Evolutionary conservation across 2,888 invertebrate genomes (phyloP).

Genomic region (Junonia oenone): DNA sequence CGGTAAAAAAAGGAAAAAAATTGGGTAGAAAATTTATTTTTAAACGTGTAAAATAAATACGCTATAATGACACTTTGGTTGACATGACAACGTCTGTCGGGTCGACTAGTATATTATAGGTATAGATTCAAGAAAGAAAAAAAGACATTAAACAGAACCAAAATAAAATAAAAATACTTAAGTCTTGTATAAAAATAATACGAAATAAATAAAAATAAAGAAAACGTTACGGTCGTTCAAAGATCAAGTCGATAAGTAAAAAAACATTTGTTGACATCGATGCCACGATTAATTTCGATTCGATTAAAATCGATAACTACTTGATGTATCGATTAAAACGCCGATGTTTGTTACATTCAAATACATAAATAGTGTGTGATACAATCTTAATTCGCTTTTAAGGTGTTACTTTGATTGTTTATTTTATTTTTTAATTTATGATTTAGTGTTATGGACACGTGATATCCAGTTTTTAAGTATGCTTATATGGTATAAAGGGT

Average conservation of each 20-base stretch:
- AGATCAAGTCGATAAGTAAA: conserved; percentile 1
- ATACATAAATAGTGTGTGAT: background rate
- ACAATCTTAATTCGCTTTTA: background rate
- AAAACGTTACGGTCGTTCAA: background rate
- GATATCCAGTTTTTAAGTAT: background rate
- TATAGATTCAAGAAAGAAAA: too few species aligned
- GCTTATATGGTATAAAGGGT: too few species aligned
- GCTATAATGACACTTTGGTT: too few species aligned
- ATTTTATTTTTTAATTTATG: background rate
- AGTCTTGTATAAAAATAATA: background rate
- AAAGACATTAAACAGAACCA: too few species aligned
- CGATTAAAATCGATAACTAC: background rate
- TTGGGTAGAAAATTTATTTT: too few species aligned
- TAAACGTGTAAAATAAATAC: too few species aligned
- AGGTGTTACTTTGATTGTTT: background rate
- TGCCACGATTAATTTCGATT: background rate
- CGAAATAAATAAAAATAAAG: background rate
- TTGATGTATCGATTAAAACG: background rate
- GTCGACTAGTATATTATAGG: too few species aligned
- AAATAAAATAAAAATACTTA: too few species aligned
- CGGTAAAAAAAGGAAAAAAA: too few species aligned
- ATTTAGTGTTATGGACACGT: too few species aligned
- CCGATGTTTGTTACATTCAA: background rate
- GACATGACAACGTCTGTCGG: too few species aligned
- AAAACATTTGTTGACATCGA: conserved; percentile 4